phyloP scores from a whole-genome alignment of 2,113 vertebrate species.

The Pomatorhinus ruficollis region DNA sequence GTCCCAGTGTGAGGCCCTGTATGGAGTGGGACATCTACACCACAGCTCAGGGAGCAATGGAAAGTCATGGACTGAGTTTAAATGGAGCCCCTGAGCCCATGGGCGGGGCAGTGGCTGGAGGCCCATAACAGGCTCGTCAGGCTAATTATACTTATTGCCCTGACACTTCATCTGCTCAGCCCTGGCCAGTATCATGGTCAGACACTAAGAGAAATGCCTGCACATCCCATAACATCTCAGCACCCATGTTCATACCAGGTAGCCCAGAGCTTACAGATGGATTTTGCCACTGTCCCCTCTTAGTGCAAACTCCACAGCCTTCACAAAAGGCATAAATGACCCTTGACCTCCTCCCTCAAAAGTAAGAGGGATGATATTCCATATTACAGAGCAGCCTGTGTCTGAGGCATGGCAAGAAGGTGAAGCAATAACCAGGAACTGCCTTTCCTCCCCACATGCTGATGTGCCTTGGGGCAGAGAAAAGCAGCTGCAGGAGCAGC shows the following conservation, averaged over 20 bases:
- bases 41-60: neutral
- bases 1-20: neutral
- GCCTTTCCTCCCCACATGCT: neutral
- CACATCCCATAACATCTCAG: neutral
- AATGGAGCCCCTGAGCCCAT: neutral
- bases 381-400: neutral
- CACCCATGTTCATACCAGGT: neutral
- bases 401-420: neutral
- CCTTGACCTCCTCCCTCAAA: neutral
- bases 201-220: rapidly evolving
- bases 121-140: neutral
- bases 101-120: neutral
- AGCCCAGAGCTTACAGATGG: neutral
- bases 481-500: constrained; percentile 24
- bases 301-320: neutral
- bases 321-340: neutral
- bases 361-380: neutral
- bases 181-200: neutral
- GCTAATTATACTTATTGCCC: neutral
- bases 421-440: neutral
- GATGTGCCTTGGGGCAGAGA: constrained; percentile 3
- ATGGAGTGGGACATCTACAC: neutral
- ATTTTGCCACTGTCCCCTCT: neutral
- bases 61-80: neutral
- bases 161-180: neutral